Conservation (phyloP, 2,888 invertebrate species). For the Protonemura montana region DNA sequence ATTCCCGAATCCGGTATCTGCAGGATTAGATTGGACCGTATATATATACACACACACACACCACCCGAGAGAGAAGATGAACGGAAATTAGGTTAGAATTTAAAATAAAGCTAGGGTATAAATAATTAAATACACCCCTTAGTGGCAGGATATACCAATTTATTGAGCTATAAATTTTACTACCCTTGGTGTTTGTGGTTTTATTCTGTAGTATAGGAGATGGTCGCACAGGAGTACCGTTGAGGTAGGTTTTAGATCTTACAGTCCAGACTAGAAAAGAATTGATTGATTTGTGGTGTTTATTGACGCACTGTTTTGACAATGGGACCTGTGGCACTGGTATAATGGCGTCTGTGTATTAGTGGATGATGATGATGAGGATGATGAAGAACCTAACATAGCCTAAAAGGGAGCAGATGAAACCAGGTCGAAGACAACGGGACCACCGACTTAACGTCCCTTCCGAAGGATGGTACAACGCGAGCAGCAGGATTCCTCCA, state of each 20-base stretch:
- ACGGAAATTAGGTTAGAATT: conserved; percentile 12
- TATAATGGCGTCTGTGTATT: no score
- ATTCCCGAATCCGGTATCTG: background rate
- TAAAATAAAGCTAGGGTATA: background rate
- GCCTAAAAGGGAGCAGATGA: no score
- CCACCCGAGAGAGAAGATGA: background rate
- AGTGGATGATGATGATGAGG: no score
- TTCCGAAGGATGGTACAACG: no score
- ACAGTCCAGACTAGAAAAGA: no score
- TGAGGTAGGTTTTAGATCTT: conserved; percentile 1
- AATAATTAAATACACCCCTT: conserved; percentile 12
- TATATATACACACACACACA: background rate
- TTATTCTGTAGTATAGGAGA: background rate
- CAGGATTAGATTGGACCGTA: conserved; percentile 9
- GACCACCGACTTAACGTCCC: no score
- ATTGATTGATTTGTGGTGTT: no score
- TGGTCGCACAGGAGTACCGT: background rate
- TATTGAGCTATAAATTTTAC: conserved; percentile 20
- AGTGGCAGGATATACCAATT: background rate
- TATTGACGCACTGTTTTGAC: no score
- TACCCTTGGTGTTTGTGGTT: conserved; percentile 8
- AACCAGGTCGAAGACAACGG: no score
- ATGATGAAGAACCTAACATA: no score
- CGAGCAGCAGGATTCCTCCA: no score
- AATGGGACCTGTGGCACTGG: no score